A percentile compares a stretch with the other conserved stretches of the same genome.
Conservation (phyloP, 2,113 vertebrate species). For the Charadrius vociferus region DNA sequence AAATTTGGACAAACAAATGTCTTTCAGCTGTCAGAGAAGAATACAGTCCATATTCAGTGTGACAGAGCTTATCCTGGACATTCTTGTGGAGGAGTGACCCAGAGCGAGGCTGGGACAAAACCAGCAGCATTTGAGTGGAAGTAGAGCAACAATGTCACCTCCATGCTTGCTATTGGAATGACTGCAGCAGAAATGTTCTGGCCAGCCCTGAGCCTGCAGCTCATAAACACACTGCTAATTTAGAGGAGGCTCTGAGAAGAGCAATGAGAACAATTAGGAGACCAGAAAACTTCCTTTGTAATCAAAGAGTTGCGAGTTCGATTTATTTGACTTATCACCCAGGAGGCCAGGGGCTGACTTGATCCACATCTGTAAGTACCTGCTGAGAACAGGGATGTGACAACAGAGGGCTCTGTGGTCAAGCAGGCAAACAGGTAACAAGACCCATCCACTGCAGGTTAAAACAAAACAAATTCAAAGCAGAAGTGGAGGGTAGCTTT, state of each 20-base stretch:
- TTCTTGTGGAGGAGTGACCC: accelerated
- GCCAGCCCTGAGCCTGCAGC: not conserved
- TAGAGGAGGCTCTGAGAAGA: not conserved
- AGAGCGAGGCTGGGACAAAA: not conserved
- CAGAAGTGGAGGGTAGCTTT: not conserved
- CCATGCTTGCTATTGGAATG: not conserved
- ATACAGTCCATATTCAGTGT: not conserved
- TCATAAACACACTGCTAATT: not conserved
- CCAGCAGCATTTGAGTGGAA: not conserved
- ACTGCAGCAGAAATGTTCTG: not conserved
- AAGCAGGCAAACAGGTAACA: not conserved
- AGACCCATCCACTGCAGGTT: not conserved
- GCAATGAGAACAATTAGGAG: not conserved
- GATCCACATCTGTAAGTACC: not conserved
- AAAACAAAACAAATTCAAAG: not conserved
- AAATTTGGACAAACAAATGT: not conserved
- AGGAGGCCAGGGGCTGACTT: not conserved
- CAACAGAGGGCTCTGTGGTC: not conserved
- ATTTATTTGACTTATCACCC: not conserved
- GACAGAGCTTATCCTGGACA: not conserved
- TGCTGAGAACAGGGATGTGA: not conserved
- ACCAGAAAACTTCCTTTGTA: not conserved
- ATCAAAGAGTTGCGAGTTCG: not conserved
- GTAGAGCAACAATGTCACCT: not conserved
- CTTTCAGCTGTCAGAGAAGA: not conserved